Evolutionary conservation across 2,113 vertebrate species (phyloP).

Genomic region (Sapajus apella): DNA sequence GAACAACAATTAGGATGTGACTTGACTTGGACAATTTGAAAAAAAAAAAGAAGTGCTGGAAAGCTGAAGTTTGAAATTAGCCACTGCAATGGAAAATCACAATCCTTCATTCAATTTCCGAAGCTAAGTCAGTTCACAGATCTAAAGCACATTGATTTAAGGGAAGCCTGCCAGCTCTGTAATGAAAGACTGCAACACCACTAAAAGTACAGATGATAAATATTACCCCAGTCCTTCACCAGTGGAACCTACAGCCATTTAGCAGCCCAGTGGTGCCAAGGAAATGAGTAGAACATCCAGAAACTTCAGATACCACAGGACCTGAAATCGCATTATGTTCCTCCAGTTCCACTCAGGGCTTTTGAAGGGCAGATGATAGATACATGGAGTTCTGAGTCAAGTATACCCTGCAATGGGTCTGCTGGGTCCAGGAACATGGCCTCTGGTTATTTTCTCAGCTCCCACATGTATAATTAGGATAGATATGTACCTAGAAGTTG

Average conservation of each 20-base stretch:
- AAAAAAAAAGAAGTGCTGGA: neutral
- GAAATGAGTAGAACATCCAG: neutral
- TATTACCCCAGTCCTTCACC: neutral
- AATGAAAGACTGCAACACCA: neutral
- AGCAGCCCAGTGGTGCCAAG: neutral
- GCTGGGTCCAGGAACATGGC: neutral
- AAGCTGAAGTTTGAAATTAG: neutral
- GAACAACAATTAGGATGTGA: neutral
- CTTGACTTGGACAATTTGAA: neutral
- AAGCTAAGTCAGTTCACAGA: conserved; percentile 1
- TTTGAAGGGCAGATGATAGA: neutral
- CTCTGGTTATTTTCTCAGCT: neutral
- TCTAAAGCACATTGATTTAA: conserved; percentile 13
- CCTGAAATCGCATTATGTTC: neutral
- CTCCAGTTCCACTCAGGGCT: neutral
- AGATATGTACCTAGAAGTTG: neutral
- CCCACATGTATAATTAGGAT: neutral
- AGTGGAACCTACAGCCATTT: neutral
- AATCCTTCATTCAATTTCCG: neutral
- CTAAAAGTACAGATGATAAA: neutral
- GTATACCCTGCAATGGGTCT: neutral
- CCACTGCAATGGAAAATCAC: neutral
- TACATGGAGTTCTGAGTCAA: neutral
- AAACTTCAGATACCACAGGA: neutral
- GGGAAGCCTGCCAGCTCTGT: neutral